Conservation (phyloP, 2,113 vertebrate genomes). For the Tyto alba region DNA sequence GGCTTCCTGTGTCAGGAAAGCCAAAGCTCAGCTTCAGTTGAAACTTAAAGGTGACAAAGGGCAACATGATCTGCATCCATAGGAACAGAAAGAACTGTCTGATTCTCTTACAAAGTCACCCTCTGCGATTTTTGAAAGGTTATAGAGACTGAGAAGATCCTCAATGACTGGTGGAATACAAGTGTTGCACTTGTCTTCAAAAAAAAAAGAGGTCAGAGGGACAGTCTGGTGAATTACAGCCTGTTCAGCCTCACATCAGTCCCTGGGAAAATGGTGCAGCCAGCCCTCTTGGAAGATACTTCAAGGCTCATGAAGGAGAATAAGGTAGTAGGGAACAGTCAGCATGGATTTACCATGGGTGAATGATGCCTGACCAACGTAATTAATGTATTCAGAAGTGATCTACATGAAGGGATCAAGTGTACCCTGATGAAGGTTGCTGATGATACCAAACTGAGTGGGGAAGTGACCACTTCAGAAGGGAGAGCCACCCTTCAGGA, state of each 20-base stretch:
- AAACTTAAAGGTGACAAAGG: not conserved
- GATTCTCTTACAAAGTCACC: not conserved
- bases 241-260: not conserved
- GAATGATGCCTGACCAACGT: not conserved
- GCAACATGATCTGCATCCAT: not conserved
- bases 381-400: not conserved
- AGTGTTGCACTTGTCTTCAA: not conserved
- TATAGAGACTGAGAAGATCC: not conserved
- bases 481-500: too few relatives aligned
- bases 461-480: too few relatives aligned
- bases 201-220: not conserved
- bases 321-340: not conserved
- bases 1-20: not conserved
- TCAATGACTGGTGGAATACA: fast-evolving
- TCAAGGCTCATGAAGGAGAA: not conserved
- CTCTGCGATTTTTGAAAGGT: not conserved
- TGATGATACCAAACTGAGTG: too few relatives aligned
- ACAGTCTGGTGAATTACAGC: not conserved
- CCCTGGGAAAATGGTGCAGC: not conserved
- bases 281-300: not conserved
- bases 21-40: not conserved
- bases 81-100: not conserved
- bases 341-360: not conserved
- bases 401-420: too few relatives aligned
- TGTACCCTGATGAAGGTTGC: too few relatives aligned